Conservation (phyloP, 1,140 invertebrate species). For the Drosophila rufa region DNA sequence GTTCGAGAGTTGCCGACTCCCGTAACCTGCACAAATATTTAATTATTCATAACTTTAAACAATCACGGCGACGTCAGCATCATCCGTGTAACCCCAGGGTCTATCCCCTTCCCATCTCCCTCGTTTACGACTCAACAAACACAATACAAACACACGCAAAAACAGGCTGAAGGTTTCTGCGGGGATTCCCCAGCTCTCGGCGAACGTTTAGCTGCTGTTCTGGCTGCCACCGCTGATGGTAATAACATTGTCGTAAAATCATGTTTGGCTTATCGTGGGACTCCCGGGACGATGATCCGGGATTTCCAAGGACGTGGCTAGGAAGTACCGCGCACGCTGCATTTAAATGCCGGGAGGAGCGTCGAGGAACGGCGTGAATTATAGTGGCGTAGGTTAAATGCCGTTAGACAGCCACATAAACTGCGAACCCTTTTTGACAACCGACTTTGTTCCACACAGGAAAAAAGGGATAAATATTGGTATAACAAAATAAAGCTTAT, state of each 20-base stretch:
- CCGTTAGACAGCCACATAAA: conserved; percentile 81
- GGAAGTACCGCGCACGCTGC: conserved; percentile 52
- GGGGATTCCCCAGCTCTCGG: conserved; percentile 14
- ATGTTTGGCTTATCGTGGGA: conserved; percentile 83
- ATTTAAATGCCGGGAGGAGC: conserved; percentile 72
- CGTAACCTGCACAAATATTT: conserved; percentile 82
- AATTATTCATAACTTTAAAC: conserved; percentile 85
- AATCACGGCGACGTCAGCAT: conserved; percentile 77
- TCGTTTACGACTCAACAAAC: conserved; percentile 75
- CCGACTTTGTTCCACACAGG: neutral
- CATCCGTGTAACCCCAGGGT: conserved; percentile 67
- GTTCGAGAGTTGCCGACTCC: conserved; percentile 32
- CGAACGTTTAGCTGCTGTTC: conserved; percentile 24
- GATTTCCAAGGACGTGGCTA: conserved; percentile 31
- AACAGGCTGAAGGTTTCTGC: conserved; percentile 33
- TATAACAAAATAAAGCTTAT: neutral
- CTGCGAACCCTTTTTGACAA: conserved; percentile 67
- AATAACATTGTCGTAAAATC: conserved; percentile 84
- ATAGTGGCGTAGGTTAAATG: conserved; percentile 85
- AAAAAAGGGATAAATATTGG: neutral
- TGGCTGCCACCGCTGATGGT: conserved; percentile 51
- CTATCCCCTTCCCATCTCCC: neutral
- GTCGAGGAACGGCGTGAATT: conserved; percentile 79
- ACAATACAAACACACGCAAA: conserved; percentile 58
- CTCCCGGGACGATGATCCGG: conserved; percentile 47